Evolutionary conservation across 2,113 vertebrate genomes (phyloP), one percentile per base, ranked within the genome.

Genomic region (Papio anubis): DNA sequence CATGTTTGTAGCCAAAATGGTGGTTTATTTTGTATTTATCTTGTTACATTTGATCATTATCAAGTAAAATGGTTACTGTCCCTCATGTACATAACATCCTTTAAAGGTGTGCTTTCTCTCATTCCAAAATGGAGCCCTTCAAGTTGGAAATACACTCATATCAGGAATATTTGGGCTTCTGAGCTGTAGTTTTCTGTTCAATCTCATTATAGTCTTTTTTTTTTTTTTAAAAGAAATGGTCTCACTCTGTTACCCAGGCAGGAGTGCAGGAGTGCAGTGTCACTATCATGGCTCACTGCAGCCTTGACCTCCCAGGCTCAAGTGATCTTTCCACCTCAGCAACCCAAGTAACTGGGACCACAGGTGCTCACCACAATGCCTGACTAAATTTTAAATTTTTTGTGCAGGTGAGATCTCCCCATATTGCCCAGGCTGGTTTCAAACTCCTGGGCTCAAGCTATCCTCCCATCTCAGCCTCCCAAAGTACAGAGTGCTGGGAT

Each of bases 11-110:
- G 27, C 48, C 50, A 92, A 45, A 21, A 4, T 92, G 27, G 16
- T 94, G 35, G 52, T 93, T 94, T 82, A 48, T 75, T 92, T 84
- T 73, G 72, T 79, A n/a, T 87, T n/a, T 76, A 88, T 92, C 88
- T 94, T 88, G 68, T 50, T 76, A 40, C 27, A 43, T 91, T 88
- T 76, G 35, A 35, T 83, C 40, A 78, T 93, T 92, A 76, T 61
- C 96, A 94, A 45, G 21, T 72, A 50, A 94, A 91, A 76, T 82
- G 27, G 16, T 81, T 88, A 88, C 66, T 91, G 50, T 82, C 75
- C n/a, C 20, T 64, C 87, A 3, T 81, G 76, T 92, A 87, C 75
- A 64, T 27, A 87, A 18, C 52, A 81, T 95, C 80, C 73, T 95
- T 94, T 81, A 72, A 79, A 68, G 18, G 12, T 45, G 10, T 59